A percentile compares a stretch with the other conserved stretches of the same genome.
Conservation (phyloP, 2,888 invertebrate genomes). For the Portevinia maculata region DNA sequence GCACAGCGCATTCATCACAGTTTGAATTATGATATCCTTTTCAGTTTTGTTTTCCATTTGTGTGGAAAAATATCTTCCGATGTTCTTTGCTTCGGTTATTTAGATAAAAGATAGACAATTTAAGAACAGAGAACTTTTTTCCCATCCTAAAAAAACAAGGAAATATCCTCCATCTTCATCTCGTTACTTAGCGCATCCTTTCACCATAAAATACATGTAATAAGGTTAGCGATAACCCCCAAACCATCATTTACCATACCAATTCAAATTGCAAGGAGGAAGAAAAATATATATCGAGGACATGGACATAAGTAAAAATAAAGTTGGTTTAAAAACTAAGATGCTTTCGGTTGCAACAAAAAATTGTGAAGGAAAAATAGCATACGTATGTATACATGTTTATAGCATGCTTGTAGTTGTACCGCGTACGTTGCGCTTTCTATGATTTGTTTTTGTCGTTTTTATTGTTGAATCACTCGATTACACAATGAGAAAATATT, state of each 20-base stretch:
- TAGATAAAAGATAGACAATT: constrained; percentile 20
- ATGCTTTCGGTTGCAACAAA: constrained; percentile 9
- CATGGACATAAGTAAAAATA: constrained; percentile 14
- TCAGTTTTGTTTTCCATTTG: constrained; percentile 21
- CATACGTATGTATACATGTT: no score
- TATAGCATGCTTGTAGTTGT: constrained; percentile 5
- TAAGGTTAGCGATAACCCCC: background rate
- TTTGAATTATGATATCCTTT: constrained; percentile 54
- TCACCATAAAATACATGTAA: constrained; percentile 36
- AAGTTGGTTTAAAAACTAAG: constrained; percentile 30
- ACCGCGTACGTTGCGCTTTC: background rate
- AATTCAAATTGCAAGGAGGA: constrained; percentile 15
- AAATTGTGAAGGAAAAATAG: no score
- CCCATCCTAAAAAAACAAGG: constrained; percentile 5
- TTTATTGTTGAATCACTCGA: constrained; percentile 51
- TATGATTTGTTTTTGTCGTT: constrained; percentile 8
- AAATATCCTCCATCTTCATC: constrained; percentile 40
- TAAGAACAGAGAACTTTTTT: constrained; percentile 30
- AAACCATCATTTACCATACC: background rate
- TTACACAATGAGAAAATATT: constrained; percentile 49
- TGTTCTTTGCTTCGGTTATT: constrained; percentile 30
- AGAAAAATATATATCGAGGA: constrained; percentile 7
- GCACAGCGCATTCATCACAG: constrained; percentile 47
- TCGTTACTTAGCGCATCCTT: constrained; percentile 57
- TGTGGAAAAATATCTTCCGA: constrained; percentile 1